These are phyloP conservation scores for Epinephelus fuscoguttatus DNA, from an alignment of 2,113 vertebrate species.

Conservation along the genomic window DNA sequence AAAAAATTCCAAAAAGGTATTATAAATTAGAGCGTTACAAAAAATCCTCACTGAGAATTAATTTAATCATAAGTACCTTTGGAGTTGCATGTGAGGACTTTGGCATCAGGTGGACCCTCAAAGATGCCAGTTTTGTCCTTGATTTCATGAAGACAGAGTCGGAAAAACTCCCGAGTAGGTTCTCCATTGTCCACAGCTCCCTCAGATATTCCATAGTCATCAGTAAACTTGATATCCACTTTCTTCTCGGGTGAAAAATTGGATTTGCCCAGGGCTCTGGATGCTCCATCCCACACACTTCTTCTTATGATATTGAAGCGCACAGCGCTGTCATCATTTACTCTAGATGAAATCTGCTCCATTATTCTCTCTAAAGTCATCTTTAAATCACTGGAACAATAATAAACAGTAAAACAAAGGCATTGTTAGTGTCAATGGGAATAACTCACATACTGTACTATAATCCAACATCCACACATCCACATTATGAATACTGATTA, in stretches of 20 bases:
- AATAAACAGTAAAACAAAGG: neutral
- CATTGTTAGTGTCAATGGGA: neutral
- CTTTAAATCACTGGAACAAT: constrained; percentile 29
- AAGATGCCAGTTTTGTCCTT: constrained; percentile 37
- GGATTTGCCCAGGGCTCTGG: constrained; percentile 20
- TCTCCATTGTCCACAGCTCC: constrained; percentile 34
- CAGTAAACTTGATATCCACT: constrained; percentile 34
- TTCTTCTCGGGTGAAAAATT: constrained; percentile 14
- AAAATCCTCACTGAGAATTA: too few relatives aligned
- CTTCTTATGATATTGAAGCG: constrained; percentile 34
- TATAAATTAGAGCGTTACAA: too few relatives aligned
- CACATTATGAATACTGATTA: neutral
- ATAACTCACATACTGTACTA: neutral
- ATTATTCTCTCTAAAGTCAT: constrained; percentile 20
- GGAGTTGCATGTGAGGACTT: constrained; percentile 35
- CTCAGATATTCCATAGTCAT: constrained; percentile 47
- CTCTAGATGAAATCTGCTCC: constrained; percentile 2
- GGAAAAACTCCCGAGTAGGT: constrained; percentile 29
- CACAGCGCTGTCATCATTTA: constrained; percentile 19
- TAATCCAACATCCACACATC: neutral
- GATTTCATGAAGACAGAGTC: constrained; percentile 24
- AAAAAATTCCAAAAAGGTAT: too few relatives aligned
- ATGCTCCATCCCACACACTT: constrained; percentile 45
- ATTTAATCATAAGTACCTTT: constrained; percentile 26
- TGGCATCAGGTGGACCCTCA: constrained; percentile 25